phyloP scores from a whole-genome alignment of 2,797 vertebrate genomes.

The Neoniphon sammara region DNA sequence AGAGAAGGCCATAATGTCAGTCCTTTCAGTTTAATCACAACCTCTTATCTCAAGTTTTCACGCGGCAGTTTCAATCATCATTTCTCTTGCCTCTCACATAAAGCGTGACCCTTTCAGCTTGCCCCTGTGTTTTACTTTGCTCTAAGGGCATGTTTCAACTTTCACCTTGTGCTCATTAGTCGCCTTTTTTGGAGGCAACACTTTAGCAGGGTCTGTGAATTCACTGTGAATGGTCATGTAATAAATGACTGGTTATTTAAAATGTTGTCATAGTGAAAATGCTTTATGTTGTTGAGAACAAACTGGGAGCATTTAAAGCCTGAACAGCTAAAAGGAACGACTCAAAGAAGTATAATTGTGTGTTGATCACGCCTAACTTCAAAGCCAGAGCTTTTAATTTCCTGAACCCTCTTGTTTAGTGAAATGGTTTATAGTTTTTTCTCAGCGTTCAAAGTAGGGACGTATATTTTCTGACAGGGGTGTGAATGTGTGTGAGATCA shows the following conservation, averaged over 20 bases:
- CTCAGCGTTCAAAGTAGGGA: conserved; percentile 56
- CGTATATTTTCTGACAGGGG: conserved; percentile 44
- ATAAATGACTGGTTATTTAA: conserved; percentile 53
- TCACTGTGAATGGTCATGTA: conserved; percentile 47
- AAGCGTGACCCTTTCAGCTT: conserved; percentile 67
- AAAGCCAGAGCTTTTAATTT: conserved; percentile 73
- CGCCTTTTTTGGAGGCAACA: conserved; percentile 69
- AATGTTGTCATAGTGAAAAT: conserved; percentile 34
- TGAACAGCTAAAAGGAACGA: conserved; percentile 65
- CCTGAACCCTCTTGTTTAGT: conserved; percentile 61
- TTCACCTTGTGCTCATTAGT: conserved; percentile 77
- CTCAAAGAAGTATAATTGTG: conserved; percentile 54
- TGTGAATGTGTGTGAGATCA: conserved; percentile 66
- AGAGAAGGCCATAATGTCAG: conserved; percentile 66
- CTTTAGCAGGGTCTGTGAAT: conserved; percentile 65
- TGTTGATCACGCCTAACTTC: conserved; percentile 71
- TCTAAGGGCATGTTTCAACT: conserved; percentile 78
- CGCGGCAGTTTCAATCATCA: conserved; percentile 70
- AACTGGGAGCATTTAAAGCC: conserved; percentile 29
- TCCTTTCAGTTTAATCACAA: conserved; percentile 77
- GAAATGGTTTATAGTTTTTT: conserved; percentile 40
- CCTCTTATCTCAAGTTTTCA: conserved; percentile 68
- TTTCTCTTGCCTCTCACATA: conserved; percentile 60
- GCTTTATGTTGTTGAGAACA: conserved; percentile 47
- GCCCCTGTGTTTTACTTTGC: conserved; percentile 58